Evolutionary conservation across 2,113 vertebrate genomes (phyloP).

Genomic region (Callochromis pleurospilus): DNA sequence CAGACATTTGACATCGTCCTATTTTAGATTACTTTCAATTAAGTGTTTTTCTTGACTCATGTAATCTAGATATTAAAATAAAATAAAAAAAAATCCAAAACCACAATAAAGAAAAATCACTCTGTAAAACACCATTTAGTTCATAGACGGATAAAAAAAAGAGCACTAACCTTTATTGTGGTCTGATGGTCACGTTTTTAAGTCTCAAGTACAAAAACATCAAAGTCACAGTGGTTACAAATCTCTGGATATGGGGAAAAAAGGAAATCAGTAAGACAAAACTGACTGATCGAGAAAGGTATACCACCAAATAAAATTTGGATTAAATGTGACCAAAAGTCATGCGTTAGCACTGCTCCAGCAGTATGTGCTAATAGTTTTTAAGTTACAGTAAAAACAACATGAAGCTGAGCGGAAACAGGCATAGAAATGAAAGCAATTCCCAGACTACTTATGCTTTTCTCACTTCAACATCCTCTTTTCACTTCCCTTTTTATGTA

Average conservation of each 20-base stretch:
- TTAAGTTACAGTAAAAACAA: background rate
- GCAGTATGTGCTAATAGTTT: background rate
- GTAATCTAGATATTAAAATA: background rate
- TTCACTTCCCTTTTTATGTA: constrained; percentile 32
- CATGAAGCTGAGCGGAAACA: background rate
- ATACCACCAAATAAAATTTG: background rate
- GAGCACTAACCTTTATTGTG: background rate
- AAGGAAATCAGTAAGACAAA: background rate
- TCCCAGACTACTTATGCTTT: background rate
- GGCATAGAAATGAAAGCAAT: background rate
- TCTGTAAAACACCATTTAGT: background rate
- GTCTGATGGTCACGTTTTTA: background rate
- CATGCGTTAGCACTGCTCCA: background rate
- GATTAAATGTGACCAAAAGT: background rate
- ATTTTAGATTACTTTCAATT: background rate
- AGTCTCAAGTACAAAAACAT: background rate
- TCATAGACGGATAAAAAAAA: background rate
- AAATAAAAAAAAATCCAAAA: background rate
- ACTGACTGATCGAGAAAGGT: background rate
- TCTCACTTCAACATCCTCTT: constrained; percentile 4
- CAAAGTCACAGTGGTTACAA: background rate
- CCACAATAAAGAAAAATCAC: rapidly evolving
- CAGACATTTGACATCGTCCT: background rate
- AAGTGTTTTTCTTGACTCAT: background rate
- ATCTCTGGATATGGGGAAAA: background rate